A percentile compares a stretch with the other conserved stretches of the same genome.
phyloP scores from a whole-genome alignment of 2,797 vertebrate genomes.

The Gallinago stenura region DNA sequence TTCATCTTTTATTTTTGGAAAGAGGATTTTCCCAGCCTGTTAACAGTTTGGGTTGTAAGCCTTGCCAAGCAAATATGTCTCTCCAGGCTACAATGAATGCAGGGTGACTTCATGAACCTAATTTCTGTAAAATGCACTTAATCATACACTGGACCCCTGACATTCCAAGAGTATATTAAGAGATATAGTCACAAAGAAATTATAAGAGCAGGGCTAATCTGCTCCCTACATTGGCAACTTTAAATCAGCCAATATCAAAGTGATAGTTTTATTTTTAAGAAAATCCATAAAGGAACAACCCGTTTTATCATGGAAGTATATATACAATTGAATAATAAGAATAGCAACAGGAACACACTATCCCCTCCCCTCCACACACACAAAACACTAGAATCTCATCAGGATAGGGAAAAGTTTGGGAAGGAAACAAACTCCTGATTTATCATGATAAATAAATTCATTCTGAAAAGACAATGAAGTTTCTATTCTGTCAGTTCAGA shows the following conservation, averaged over 20 bases:
- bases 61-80: background rate
- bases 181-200: background rate
- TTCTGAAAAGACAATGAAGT: conserved; percentile 39
- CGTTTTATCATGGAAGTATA: background rate
- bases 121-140: background rate
- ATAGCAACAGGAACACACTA: background rate
- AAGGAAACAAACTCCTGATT: background rate
- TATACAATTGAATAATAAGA: conserved; percentile 22
- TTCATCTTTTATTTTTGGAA: background rate
- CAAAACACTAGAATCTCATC: conserved; percentile 19
- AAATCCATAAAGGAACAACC: conserved; percentile 3
- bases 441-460: background rate
- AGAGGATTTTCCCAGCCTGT: background rate
- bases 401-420: background rate
- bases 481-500: background rate
- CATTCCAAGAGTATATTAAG: background rate
- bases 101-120: background rate
- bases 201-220: background rate
- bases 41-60: background rate
- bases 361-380: background rate
- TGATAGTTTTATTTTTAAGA: conserved; percentile 23
- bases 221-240: background rate
- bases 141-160: background rate
- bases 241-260: background rate
- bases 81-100: background rate